phyloP scores from a whole-genome alignment of 2,797 vertebrate species.

The Anas bernieri region DNA sequence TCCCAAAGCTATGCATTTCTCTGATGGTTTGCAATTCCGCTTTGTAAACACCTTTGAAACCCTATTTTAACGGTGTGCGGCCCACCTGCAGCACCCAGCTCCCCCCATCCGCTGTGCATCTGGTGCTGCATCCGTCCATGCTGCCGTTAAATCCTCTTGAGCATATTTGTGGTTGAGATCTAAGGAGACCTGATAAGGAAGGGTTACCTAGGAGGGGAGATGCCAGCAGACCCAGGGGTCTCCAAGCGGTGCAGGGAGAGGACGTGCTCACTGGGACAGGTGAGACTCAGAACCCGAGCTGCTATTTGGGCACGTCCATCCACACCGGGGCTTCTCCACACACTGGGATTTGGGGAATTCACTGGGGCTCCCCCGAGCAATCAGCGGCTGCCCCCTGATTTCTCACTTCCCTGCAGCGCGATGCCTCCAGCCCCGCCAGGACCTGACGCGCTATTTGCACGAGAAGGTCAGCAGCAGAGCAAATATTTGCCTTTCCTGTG shows the following conservation, averaged over 20 bases:
- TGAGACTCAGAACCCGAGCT: not conserved
- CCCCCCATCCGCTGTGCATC: not conserved
- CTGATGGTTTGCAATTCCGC: not conserved
- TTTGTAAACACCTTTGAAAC: no score
- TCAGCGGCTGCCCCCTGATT: slow-evolving; percentile 14
- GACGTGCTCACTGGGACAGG: slow-evolving; percentile 46
- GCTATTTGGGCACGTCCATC: slow-evolving; percentile 3
- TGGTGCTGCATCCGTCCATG: not conserved
- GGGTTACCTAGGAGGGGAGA: fast-evolving
- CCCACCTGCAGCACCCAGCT: not conserved
- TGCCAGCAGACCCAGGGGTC: not conserved
- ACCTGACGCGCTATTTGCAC: slow-evolving; percentile 59
- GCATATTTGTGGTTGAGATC: not conserved
- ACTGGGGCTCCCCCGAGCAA: not conserved
- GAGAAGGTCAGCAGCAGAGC: slow-evolving; percentile 78
- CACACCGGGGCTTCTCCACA: slow-evolving; percentile 39
- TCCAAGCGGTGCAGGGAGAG: not conserved
- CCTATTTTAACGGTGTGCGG: not conserved
- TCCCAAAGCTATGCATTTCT: not conserved
- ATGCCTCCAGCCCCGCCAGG: not conserved
- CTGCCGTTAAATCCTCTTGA: not conserved
- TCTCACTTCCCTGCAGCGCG: slow-evolving; percentile 11
- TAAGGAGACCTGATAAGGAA: not conserved
- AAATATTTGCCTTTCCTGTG: slow-evolving; percentile 74
- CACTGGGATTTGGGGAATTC: slow-evolving; percentile 29